Percentiles rank a stretch among this genome's conserved stretches.
phyloP scores from a whole-genome alignment of 1,140 invertebrate species.

The Chelonus insularis region DNA sequence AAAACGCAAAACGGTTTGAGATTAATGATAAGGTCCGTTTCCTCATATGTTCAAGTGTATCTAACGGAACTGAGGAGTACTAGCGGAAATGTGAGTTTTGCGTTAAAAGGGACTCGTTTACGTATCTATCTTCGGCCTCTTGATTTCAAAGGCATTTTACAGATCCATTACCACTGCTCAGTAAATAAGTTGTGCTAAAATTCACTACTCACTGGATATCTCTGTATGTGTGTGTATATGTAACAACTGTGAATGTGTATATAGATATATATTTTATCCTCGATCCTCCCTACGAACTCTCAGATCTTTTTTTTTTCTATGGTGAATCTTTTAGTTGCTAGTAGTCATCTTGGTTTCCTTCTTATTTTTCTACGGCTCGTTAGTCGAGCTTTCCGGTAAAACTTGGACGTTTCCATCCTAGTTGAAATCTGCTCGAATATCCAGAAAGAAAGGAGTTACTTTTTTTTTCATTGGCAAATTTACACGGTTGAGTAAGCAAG shows the following conservation, averaged over 20 bases:
- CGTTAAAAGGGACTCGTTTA: conserved; percentile 31
- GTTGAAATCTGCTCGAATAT: conserved; percentile 3
- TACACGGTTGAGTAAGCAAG: conserved; percentile 11
- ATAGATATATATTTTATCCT: not conserved
- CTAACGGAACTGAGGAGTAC: conserved; percentile 32
- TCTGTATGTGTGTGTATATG: not conserved
- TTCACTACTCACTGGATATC: conserved; percentile 18
- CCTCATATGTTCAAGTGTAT: conserved; percentile 23
- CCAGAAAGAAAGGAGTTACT: not conserved
- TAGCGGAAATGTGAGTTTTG: conserved; percentile 35
- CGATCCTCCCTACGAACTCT: not conserved
- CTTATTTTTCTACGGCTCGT: conserved; percentile 21
- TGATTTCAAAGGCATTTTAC: not conserved
- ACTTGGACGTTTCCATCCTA: conserved; percentile 5
- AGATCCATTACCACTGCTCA: conserved; percentile 14
- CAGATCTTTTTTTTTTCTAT: conserved; percentile 9
- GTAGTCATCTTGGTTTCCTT: not conserved
- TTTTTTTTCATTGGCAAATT: conserved; percentile 23
- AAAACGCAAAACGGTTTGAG: conserved; percentile 35
- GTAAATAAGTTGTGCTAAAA: conserved; percentile 20
- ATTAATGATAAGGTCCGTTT: conserved; percentile 41
- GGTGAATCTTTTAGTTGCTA: not conserved
- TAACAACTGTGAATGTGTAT: no score
- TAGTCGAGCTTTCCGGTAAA: conserved; percentile 17
- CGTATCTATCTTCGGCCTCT: not conserved